Base-by-base conservation (phyloP, 2,113 vertebrate species). In the Nothobranchius kuhntae region DNA sequence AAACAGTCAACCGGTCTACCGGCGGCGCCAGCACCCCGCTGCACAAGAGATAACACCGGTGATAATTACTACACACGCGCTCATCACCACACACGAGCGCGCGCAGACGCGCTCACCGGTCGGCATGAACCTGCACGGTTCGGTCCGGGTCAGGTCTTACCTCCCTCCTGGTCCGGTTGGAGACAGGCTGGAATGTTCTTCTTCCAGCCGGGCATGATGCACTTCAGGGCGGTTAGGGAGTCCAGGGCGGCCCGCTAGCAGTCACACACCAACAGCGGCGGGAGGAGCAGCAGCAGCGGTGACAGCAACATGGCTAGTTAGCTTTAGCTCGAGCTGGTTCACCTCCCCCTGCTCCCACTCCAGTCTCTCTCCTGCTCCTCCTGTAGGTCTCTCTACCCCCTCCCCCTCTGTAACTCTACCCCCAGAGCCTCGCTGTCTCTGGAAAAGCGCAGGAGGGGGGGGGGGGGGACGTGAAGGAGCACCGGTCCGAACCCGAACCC, bases 171-270 rank as follows among this genome's bases (percentile, higher is more conserved):
- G 88, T 97, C 96, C 86, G 96, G 94, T 92, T 98, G 96, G 81
- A 98, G 91, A 91, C 96, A 97, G 91, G 95, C 95, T 77, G 96
- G 96, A 90, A 98, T 98, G 87, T 94, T 98, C 91, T 96, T 97
- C 94, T 98, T 97, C 96, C 96, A 98, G 89, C 95, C 96, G 83
- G 96, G 96, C 96, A 98, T 98, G 86, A 91, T 91, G 88, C 89
- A 91, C 89, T 87, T 88, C 81, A 91, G 78, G 80, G 89, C 83
- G 83, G 83, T 76, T 90, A 91, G 80, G 78, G 89, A 91, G 89
- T 91, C 89, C 89, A 91, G 87, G 88, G 87, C 84, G 88, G 84
- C 87, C 81, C 77, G 82, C 80, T 90, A 90, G 47, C 80, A 86
- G 75, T 86, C 76, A 75, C 86, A 80, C 88, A 84, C 60, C 83